Evolutionary conservation across 2,113 vertebrate genomes (phyloP), one percentile per base, ranked within the genome.

Genomic region (Pheucticus melanocephalus): DNA sequence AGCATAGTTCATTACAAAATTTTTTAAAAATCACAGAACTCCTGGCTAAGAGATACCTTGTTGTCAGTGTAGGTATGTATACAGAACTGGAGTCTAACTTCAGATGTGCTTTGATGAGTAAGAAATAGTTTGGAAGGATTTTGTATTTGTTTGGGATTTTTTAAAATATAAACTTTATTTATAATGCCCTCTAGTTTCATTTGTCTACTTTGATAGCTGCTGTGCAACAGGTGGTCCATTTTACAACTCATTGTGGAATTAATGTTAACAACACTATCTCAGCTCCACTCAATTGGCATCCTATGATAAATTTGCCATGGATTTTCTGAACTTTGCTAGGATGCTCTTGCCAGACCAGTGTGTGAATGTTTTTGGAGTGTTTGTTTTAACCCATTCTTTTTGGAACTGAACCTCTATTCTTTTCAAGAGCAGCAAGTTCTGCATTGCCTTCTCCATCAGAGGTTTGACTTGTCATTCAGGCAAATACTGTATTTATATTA

Each of bases 271-370:
- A 5, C n/a, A 9, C 31, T 66, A 3, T 37, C 60, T 53, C 9
- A 19, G 9, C 35, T 76, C 14, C 20, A 24, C 21, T 73, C 3
- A 0, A 1, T 5, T 63, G 40, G 39, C 2, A 2, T 23, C 40
- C 35, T 50, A 20, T 33, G 11, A 20, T 68, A 57, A 63, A 59
- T 30, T 65, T 54, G 14, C 14, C 4, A 1, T 2, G 6, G 6
- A 5, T 65, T 76, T 88, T 63, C 39, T 37, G 65, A 24, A n/a
- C 30, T 64, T 56, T 64, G 14, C 15, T 3, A 2, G 19, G 10
- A 75, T 4, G 11, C 17, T 2, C 1, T 64, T 91, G 65, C 53
- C 69, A 66, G 31, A 64, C 25, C 20, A 42, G 9, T 15, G 19
- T 66, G 22, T 57, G 37, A 81, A 30, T 6, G 2, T 25, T 75